These are phyloP conservation scores for Arnoldichthys spilopterus DNA, from an alignment of 2,797 vertebrate genomes.

Conservation along the genomic window DNA sequence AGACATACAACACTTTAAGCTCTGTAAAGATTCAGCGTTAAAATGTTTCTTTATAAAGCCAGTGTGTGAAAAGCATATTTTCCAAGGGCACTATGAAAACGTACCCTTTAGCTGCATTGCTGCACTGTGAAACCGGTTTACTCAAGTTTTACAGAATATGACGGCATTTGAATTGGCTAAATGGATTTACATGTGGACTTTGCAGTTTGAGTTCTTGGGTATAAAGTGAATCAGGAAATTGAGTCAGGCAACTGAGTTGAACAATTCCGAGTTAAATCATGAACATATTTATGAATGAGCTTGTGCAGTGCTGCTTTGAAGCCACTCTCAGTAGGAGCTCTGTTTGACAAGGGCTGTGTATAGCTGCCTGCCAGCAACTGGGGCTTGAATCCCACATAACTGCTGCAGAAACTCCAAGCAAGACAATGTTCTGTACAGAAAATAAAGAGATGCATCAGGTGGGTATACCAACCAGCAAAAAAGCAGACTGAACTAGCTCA, in stretches of 20 bases:
- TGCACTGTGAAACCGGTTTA: constrained; percentile 17
- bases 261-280: constrained; percentile 6
- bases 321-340: constrained; percentile 21
- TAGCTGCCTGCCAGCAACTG: constrained; percentile 65
- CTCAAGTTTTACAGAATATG: constrained; percentile 17
- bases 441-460: background rate
- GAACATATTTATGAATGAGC: constrained; percentile 16
- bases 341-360: constrained; percentile 60
- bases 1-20: background rate
- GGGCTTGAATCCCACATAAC: constrained; percentile 68
- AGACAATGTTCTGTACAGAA: background rate
- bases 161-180: constrained; percentile 12
- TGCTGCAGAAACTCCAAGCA: constrained; percentile 63
- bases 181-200: constrained; percentile 15
- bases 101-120: background rate
- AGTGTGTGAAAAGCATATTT: background rate
- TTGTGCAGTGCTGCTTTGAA: background rate
- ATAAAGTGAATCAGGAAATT: background rate
- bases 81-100: background rate
- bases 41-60: background rate
- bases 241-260: background rate
- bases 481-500: background rate
- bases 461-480: background rate
- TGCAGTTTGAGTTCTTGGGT: background rate
- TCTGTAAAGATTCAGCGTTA: background rate